These are phyloP conservation scores for Ethmia dodecea DNA, from an alignment of 2,888 invertebrate species.

Conservation along the genomic window DNA sequence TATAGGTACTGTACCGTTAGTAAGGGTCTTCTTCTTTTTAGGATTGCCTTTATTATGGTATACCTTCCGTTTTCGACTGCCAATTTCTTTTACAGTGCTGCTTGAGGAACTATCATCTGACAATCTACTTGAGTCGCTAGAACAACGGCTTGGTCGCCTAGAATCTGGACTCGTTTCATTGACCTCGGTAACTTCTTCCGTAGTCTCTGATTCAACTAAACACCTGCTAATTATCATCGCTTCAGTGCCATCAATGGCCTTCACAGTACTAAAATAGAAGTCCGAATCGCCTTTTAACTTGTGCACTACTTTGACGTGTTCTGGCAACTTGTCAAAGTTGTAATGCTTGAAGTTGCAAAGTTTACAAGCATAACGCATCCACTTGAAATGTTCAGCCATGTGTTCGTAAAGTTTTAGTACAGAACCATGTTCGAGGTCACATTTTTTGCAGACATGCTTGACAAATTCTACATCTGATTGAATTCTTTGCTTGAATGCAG, in stretches of 20 bases:
- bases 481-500: constrained; percentile 52
- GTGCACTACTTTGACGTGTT: constrained; percentile 81
- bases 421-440: constrained; percentile 64
- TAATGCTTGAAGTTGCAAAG: constrained; percentile 84
- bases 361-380: constrained; percentile 86
- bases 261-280: constrained; percentile 66
- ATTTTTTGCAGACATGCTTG: constrained; percentile 70
- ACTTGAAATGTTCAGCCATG: constrained; percentile 81
- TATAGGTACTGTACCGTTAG: constrained; percentile 31
- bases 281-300: constrained; percentile 76
- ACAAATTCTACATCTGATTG: constrained; percentile 53
- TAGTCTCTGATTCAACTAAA: constrained; percentile 37
- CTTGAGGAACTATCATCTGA: constrained; percentile 68
- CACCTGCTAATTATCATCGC: constrained; percentile 27
- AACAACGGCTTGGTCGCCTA: constrained; percentile 59
- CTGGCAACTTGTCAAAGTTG: constrained; percentile 79
- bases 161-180: constrained; percentile 52
- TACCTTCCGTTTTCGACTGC: constrained; percentile 52
- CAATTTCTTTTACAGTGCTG: constrained; percentile 42
- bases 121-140: constrained; percentile 63
- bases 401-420: constrained; percentile 77
- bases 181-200: constrained; percentile 36
- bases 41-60: constrained; percentile 31
- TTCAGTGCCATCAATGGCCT: constrained; percentile 58
- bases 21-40: constrained; percentile 44